Evolutionary conservation across 2,113 vertebrate species (phyloP), one percentile per base, ranked within the genome.

Genomic region (Cichladusa arquata): DNA sequence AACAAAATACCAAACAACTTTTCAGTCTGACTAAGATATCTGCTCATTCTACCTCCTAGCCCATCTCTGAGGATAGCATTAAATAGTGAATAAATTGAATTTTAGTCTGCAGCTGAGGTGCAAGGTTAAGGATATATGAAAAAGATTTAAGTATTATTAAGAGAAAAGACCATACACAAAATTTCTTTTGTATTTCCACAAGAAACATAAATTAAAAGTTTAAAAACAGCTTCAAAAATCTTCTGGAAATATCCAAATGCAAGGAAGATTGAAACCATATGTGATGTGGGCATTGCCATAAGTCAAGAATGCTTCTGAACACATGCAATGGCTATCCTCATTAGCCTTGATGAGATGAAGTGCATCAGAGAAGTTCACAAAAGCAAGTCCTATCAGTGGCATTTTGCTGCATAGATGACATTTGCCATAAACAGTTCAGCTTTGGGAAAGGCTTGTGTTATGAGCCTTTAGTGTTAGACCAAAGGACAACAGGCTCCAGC

Each of bases 241-340:
- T 74, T 93, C 47, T 51, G 73, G 19, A 81, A 74, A 84, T 47
- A 79, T 23, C 50, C 26, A 81, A 12, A 42, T 71, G 47, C 34
- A 61, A 81, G 42, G 29, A 88, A 60, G 47, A 81, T 72, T 86
- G 26, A 60, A 84, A 60, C 51, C 51, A 45, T 60, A 50, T 44
- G 40, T 86, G 29, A 29, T 12, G 12, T n/a, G 34, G 48, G 19
- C 31, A 5, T 74, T 96, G 66, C 33, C 9, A 1, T 48, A 93
- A 91, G 44, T 84, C 51, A 88, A 40, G 73, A 44, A 89, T 65
- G 45, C 62, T 48, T 90, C 54, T 47, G 82, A 83, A 90, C 34
- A 83, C 22, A 5, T 56, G 31, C n/a, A 61, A 66, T 62, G 51
- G 60, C 17, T 81, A 54, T 62, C 83, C 80, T 86, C 44, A 45